A percentile compares a stretch with the other conserved stretches of the same genome.
phyloP scores from a whole-genome alignment of 2,113 vertebrate genomes.

The Mungos mungo region DNA sequence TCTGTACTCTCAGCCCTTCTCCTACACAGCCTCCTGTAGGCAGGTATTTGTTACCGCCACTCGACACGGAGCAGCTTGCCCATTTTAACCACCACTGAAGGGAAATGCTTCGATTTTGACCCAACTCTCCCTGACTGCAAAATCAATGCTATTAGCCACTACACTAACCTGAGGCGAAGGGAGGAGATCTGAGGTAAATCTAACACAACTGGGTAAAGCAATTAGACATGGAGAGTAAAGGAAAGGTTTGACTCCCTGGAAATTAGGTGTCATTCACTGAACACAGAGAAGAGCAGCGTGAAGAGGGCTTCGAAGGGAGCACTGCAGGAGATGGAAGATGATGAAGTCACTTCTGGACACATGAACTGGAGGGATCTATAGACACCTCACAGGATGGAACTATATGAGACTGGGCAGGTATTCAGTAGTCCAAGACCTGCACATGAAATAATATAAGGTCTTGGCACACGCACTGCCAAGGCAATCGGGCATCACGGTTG shows the following conservation, averaged over 20 bases:
- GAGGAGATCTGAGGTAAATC: background rate
- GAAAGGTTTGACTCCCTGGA: background rate
- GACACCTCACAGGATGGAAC: background rate
- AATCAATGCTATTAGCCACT: slow-evolving; percentile 38
- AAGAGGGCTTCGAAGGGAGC: background rate
- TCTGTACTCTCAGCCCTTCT: background rate
- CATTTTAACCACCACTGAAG: background rate
- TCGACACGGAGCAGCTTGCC: background rate
- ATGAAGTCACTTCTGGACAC: background rate
- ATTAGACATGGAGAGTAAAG: background rate
- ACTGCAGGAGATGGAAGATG: background rate
- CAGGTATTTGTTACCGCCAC: background rate
- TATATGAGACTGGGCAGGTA: background rate
- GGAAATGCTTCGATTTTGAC: slow-evolving; percentile 36
- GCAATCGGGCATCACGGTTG: background rate
- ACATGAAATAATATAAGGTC: background rate
- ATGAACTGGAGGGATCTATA: background rate
- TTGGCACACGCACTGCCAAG: background rate
- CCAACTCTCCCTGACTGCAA: background rate
- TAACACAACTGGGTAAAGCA: slow-evolving; percentile 40
- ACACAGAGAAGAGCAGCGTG: background rate
- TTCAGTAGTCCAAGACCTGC: background rate
- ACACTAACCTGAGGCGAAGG: slow-evolving; percentile 40
- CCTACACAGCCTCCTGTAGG: background rate
- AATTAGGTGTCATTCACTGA: background rate